Percentiles rank a stretch among this genome's conserved stretches.
Conservation (phyloP, 2,888 invertebrate genomes). For the Chymomyza fuscimana region DNA sequence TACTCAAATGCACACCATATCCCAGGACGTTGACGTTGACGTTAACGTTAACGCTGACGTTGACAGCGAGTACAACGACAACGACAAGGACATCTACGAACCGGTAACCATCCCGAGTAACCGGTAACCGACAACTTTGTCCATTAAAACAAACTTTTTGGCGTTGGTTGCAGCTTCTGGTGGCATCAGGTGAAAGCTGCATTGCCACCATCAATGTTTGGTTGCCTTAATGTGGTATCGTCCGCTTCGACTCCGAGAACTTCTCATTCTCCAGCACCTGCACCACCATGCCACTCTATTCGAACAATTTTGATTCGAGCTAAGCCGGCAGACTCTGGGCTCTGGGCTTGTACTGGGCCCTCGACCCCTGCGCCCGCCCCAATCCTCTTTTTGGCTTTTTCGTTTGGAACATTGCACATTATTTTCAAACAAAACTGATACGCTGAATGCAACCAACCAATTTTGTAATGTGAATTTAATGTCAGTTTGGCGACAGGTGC, state of each 20-base stretch:
- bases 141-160: conserved; percentile 67
- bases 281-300: neutral
- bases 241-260: neutral
- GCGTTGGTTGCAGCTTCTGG: conserved; percentile 62
- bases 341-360: too few relatives aligned
- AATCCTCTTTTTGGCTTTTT: neutral
- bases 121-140: conserved; percentile 55
- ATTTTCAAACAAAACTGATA: conserved; percentile 51
- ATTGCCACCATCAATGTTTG: conserved; percentile 2
- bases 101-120: neutral
- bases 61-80: conserved; percentile 23
- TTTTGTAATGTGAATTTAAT: conserved; percentile 71
- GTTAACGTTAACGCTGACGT: neutral
- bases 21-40: neutral
- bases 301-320: neutral
- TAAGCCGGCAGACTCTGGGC: neutral
- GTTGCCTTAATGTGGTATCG: neutral
- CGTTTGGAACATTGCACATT: neutral
- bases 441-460: conserved; percentile 68
- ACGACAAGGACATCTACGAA: neutral
- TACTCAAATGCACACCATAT: conserved; percentile 29
- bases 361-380: neutral
- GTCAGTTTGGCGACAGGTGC: conserved; percentile 70
- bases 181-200: conserved; percentile 22
- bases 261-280: neutral